Percentiles rank a stretch among this genome's conserved stretches.
phyloP scores from a whole-genome alignment of 2,888 invertebrate species.

The Adelphocoris suturalis region DNA sequence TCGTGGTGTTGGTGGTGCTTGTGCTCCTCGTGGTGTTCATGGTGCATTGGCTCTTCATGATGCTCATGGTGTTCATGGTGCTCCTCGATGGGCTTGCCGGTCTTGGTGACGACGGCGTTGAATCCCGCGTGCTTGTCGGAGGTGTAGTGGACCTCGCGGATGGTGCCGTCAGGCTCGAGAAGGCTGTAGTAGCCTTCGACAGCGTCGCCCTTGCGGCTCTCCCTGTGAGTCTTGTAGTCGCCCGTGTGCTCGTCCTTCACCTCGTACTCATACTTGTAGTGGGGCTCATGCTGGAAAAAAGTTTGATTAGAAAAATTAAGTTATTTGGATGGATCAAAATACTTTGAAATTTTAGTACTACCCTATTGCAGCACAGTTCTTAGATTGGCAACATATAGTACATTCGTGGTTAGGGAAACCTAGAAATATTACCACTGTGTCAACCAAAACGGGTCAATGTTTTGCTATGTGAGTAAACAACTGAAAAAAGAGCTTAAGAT shows the following conservation, averaged over 20 bases:
- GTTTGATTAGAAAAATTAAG: too few species aligned
- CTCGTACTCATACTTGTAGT: slow-evolving; percentile 72
- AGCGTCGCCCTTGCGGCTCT: slow-evolving; percentile 69
- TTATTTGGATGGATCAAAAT: too few species aligned
- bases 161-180: slow-evolving; percentile 66
- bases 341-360: too few species aligned
- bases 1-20: slow-evolving; percentile 42
- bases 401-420: too few species aligned
- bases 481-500: too few species aligned
- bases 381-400: too few species aligned
- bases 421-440: too few species aligned
- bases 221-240: slow-evolving; percentile 67
- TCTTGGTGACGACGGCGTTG: slow-evolving; percentile 71
- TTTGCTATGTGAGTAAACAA: too few species aligned
- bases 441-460: too few species aligned
- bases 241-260: slow-evolving; percentile 69
- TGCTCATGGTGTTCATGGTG: slow-evolving; percentile 33
- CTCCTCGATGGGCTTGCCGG: slow-evolving; percentile 59
- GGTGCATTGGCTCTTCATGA: slow-evolving; percentile 4
- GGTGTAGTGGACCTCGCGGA: slow-evolving; percentile 71
- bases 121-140: slow-evolving; percentile 67
- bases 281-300: slow-evolving; percentile 66
- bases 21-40: slow-evolving; percentile 32
- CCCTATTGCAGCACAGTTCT: too few species aligned
- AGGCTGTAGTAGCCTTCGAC: slow-evolving; percentile 72